Evolutionary conservation across 2,888 invertebrate genomes (phyloP).

Genomic region (Pheosia gnoma): DNA sequence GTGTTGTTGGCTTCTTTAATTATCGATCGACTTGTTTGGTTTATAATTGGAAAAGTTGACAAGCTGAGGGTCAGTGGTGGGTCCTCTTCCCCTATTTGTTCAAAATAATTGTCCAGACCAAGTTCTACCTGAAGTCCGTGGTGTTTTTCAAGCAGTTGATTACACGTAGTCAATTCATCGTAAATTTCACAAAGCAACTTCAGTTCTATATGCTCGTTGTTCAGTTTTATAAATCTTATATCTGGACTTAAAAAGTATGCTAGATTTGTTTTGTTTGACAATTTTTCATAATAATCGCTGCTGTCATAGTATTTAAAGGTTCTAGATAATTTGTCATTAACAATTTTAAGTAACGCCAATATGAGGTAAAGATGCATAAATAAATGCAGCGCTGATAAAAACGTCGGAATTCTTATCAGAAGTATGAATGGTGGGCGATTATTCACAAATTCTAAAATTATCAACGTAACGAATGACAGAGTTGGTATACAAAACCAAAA

Average conservation of each 20-base stretch:
- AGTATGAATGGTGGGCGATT: constrained; percentile 41
- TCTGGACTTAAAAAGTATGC: constrained; percentile 21
- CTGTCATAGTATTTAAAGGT: constrained; percentile 12
- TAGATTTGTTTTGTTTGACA: background rate
- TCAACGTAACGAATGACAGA: constrained; percentile 31
- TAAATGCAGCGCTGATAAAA: constrained; percentile 52
- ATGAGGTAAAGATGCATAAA: constrained; percentile 51
- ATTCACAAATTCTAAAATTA: constrained; percentile 45
- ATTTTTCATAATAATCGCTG: constrained; percentile 7
- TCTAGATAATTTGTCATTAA: constrained; percentile 21
- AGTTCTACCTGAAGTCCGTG: constrained; percentile 40
- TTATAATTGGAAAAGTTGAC: too few relatives aligned
- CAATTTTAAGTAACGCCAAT: constrained; percentile 45
- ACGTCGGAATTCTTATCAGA: constrained; percentile 52
- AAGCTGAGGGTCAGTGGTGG: too few relatives aligned
- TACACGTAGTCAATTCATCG: constrained; percentile 52
- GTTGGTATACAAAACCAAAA: constrained; percentile 41
- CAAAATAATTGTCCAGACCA: too few relatives aligned
- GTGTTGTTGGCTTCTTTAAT: too few relatives aligned
- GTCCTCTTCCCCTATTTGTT: too few relatives aligned
- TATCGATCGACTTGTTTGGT: too few relatives aligned
- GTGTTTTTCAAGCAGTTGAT: constrained; percentile 54
- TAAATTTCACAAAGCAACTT: constrained; percentile 57
- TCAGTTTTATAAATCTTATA: constrained; percentile 19
- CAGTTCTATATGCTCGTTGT: constrained; percentile 29